These are phyloP conservation scores for Pempheris klunzingeri DNA, from an alignment of 2,797 vertebrate species.

Conservation along the genomic window DNA sequence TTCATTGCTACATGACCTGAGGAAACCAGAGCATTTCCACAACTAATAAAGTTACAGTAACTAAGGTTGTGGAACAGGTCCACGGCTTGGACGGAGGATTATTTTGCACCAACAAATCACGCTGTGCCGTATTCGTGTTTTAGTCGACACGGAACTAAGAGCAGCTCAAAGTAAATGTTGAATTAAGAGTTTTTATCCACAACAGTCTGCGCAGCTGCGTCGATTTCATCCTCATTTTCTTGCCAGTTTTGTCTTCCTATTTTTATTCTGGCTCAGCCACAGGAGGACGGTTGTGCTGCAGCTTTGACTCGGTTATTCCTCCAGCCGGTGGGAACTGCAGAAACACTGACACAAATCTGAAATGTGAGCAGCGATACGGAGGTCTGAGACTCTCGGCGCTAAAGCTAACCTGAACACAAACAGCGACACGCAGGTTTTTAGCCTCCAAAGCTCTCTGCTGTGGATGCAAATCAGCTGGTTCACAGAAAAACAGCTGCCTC, in stretches of 20 bases:
- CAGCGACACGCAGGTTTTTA: too few relatives aligned
- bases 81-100: too few relatives aligned
- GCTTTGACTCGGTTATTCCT: background rate
- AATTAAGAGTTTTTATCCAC: background rate
- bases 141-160: too few relatives aligned
- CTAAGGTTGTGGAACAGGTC: background rate
- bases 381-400: background rate
- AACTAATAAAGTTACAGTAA: background rate
- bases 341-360: background rate
- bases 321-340: accelerated
- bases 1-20: background rate
- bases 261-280: background rate
- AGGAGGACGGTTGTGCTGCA: background rate
- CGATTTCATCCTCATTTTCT: background rate
- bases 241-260: background rate
- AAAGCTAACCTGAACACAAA: too few relatives aligned
- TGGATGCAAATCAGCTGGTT: slow-evolving; percentile 3
- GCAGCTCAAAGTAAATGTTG: background rate
- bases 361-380: background rate
- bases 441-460: background rate
- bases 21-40: slow-evolving; percentile 7
- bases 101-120: too few relatives aligned
- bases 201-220: background rate
- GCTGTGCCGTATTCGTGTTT: too few relatives aligned
- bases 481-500: slow-evolving; percentile 2